Conservation (phyloP, 2,113 vertebrate genomes). For the human region GRCh38 chr3:138468001-138468500, state of each 20-base stretch:
- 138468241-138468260: neutral
- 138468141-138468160: constrained; percentile 95
- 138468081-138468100: neutral
- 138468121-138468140: constrained; percentile 86
- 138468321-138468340: neutral
- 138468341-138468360: neutral
- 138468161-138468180: constrained; percentile 86
- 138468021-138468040: neutral
- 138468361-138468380: neutral
- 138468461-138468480: neutral
- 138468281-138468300: neutral
- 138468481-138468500: neutral
- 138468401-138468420: neutral
- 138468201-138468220: neutral
- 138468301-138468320: neutral
- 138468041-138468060: neutral
- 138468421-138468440: neutral
- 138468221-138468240: neutral
- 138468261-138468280: neutral
- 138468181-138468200: constrained; percentile 83
- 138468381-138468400: neutral
- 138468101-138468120: constrained; percentile 94
- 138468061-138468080: neutral
- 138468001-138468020: too few relatives aligned
- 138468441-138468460: neutral